Evolutionary conservation across 2,888 invertebrate genomes (phyloP), one percentile per base, ranked within the genome.

Genomic region (Colletes collaris): DNA sequence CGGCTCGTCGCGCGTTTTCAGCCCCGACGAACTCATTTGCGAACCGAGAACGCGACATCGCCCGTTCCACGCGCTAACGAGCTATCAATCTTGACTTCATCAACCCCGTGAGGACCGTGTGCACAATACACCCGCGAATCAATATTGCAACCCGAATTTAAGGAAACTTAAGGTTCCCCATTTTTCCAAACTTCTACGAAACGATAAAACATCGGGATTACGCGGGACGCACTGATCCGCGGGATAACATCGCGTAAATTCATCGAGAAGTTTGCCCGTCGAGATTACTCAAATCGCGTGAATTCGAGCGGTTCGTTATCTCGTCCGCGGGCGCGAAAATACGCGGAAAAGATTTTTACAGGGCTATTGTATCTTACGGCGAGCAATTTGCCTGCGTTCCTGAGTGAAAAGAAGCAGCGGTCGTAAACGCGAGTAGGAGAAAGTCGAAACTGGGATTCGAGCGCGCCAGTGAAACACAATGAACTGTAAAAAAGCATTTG

Each of bases 1-100:
- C 44, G 55, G 37, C 16, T 8, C 27, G 10, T 46, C 16, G 8
- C 49, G 46, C 44, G 49, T 44, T 46, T 63, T 19, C 27, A 27
- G 37, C 6, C 16, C 60, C n/a, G 64, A 65, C 44, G 27, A 55
- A 55, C 59, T 68, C 60, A 71, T 77, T 81, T 65, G n/a, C 35
- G 4, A 27, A 27, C 37, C 46, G 37, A 19, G 50, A 71, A 40
- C 58, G 44, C 60, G 50, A 60, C 65, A 19, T 55, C 40, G 40
- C 0, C 55, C 55, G 40, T 19, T 63, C 68, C 64, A 35, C 66
- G 49, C 56, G 72, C 72, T 85, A 78, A 78, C 82, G 56, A 73
- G 64, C 73, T 64, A 76, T 83, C 82, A 52, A 74, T 84, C 70
- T 62, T 50, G 65, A 56, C 77, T 53, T 40, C 56, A 65, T 40